These are phyloP conservation scores for Craterocephalus amniculus DNA, from an alignment of 2,797 vertebrate species.

Conservation along the genomic window DNA sequence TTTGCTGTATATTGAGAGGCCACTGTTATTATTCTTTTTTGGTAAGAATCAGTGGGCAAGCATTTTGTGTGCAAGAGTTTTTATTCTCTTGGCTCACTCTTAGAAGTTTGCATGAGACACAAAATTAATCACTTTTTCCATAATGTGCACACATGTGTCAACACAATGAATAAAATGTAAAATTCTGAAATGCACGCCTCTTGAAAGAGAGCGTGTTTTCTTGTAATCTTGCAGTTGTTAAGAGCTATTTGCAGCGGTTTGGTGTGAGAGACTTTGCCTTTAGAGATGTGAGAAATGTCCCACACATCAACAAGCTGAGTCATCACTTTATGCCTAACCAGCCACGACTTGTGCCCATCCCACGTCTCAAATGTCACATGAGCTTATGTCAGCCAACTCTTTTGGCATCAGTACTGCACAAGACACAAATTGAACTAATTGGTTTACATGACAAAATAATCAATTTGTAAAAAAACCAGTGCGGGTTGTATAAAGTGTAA, in stretches of 20 bases:
- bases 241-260: conserved; percentile 61
- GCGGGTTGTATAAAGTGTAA: neutral
- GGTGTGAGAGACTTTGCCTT: conserved; percentile 43
- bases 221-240: conserved; percentile 45
- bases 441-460: conserved; percentile 16
- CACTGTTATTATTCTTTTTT: conserved; percentile 43
- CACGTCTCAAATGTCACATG: conserved; percentile 71
- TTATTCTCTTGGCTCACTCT: neutral
- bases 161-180: conserved; percentile 1
- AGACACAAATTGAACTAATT: conserved; percentile 39
- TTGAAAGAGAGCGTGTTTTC: conserved; percentile 17
- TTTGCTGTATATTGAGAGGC: conserved; percentile 40
- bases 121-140: neutral
- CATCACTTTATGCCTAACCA: conserved; percentile 65
- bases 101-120: neutral
- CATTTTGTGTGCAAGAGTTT: conserved; percentile 4
- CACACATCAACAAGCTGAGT: conserved; percentile 72
- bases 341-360: conserved; percentile 52
- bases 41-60: conserved; percentile 14
- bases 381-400: conserved; percentile 63
- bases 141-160: neutral
- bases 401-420: conserved; percentile 32
- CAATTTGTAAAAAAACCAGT: conserved; percentile 11
- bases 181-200: conserved; percentile 34
- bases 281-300: conserved; percentile 72